Evolutionary conservation across 1,140 invertebrate species (phyloP).

Genomic region (Euwallacea similis): DNA sequence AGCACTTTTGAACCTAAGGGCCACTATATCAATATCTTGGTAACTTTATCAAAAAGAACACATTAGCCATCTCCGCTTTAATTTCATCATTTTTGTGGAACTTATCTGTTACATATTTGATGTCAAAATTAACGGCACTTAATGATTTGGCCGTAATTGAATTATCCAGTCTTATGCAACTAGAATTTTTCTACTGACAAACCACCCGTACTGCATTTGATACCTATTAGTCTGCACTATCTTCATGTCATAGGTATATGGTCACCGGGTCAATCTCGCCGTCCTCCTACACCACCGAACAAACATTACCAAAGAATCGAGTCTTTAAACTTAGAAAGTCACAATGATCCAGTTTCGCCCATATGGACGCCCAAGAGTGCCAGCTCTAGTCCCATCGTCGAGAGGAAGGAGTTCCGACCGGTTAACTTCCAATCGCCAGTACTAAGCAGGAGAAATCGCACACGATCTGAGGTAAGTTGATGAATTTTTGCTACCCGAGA

Average conservation of each 20-base stretch:
- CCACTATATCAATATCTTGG: no score
- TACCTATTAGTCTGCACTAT: no score
- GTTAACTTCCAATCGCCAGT: slow-evolving; percentile 75
- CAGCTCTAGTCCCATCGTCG: slow-evolving; percentile 63
- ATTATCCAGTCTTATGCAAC: no score
- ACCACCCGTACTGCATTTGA: no score
- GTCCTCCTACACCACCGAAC: slow-evolving; percentile 41
- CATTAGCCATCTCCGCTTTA: no score
- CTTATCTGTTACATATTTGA: no score
- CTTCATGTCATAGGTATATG: slow-evolving; percentile 52
- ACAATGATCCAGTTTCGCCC: slow-evolving; percentile 61
- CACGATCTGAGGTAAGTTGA: slow-evolving; percentile 44
- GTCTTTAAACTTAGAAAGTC: slow-evolving; percentile 41
- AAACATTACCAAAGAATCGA: slow-evolving; percentile 53
- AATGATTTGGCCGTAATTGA: no score
- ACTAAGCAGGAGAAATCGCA: slow-evolving; percentile 58
- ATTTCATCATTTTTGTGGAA: no score
- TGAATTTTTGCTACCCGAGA: not conserved
- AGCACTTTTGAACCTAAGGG: no score
- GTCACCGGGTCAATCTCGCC: slow-evolving; percentile 52
- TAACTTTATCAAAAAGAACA: no score
- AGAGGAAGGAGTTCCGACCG: slow-evolving; percentile 73
- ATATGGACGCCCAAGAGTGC: slow-evolving; percentile 75
- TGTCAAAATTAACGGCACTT: no score
- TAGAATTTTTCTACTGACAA: no score